These are phyloP conservation scores for Rhinogobio ventralis DNA, from an alignment of 2,797 vertebrate genomes.

Conservation along the genomic window DNA sequence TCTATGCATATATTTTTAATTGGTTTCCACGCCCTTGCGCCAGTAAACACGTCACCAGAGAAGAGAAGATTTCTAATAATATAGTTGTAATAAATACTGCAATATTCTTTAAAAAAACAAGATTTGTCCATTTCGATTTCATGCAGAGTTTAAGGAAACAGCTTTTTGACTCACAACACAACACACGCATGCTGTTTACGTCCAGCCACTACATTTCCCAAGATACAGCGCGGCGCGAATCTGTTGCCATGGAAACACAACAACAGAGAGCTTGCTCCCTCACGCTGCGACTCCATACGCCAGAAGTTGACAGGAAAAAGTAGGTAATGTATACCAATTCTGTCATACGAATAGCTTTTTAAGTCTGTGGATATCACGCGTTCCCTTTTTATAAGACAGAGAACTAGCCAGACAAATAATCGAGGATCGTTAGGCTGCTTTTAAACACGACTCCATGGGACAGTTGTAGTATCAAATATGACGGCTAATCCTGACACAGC, in stretches of 20 bases:
- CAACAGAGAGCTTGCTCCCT: neutral
- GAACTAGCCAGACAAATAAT: neutral
- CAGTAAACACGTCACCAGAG: no score
- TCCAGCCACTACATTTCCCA: constrained; percentile 16
- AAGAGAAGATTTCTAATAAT: no score
- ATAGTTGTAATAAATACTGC: no score
- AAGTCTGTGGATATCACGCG: neutral
- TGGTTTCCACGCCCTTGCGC: no score
- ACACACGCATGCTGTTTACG: neutral
- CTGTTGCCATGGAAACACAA: constrained; percentile 3
- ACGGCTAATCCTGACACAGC: neutral
- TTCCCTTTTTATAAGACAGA: neutral
- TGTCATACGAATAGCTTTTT: neutral
- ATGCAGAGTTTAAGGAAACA: neutral
- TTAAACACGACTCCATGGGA: neutral
- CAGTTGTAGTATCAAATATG: neutral
- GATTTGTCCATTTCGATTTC: no score
- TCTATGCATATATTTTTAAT: no score
- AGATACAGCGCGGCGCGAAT: neutral
- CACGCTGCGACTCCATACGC: neutral
- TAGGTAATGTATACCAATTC: neutral
- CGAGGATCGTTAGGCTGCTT: no score
- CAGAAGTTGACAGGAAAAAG: neutral
- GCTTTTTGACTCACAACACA: neutral
- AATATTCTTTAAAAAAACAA: no score